Evolutionary conservation across 2,113 vertebrate species (phyloP).

Genomic region (Rhinogobius similis): DNA sequence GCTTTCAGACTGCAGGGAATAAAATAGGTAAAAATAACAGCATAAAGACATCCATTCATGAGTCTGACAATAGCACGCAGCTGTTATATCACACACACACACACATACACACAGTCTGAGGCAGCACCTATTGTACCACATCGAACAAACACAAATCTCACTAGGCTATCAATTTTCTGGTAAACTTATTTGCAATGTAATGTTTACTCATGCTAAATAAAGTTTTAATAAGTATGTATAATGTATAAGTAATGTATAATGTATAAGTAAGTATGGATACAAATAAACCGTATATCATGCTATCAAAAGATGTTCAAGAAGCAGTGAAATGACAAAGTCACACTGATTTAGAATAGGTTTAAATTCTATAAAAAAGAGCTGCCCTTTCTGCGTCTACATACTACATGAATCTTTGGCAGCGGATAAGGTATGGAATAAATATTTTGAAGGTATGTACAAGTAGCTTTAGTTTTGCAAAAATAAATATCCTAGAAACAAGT

Average conservation of each 20-base stretch:
- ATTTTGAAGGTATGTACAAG: no score
- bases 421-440: no score
- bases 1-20: background rate
- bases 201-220: background rate
- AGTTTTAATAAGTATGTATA: background rate
- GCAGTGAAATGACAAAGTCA: background rate
- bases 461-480: no score
- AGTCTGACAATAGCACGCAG: background rate
- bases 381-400: no score
- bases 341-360: background rate
- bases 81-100: background rate
- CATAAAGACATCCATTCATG: constrained; percentile 15
- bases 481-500: no score
- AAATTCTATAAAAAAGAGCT: no score
- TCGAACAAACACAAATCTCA: background rate
- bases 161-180: background rate
- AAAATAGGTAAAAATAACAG: background rate
- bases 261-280: no score
- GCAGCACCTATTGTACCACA: background rate
- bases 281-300: background rate
- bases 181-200: background rate
- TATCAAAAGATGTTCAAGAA: background rate
- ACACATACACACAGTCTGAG: constrained; percentile 1
- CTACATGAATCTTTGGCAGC: no score
- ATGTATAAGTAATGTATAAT: no score